Conservation (phyloP, 30 jellyfish, hydroid and myxozoan species). For the Pelagia noctiluca region DNA sequence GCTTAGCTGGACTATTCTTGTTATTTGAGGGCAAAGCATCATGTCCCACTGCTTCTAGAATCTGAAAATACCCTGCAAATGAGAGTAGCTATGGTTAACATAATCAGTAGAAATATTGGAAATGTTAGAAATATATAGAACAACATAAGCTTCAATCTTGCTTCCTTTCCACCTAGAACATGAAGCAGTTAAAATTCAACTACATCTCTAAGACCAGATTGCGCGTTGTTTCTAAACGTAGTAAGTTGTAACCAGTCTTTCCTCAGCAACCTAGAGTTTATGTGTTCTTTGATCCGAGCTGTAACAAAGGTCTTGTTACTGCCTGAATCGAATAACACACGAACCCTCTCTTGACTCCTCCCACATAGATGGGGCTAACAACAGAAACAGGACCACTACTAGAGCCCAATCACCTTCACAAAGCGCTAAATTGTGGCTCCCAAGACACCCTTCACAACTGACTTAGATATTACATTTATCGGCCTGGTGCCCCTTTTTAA, state of each 20-base stretch:
- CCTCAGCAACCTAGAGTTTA: constrained; percentile 28
- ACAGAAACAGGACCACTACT: constrained; percentile 23
- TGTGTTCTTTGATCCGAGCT: constrained; percentile 22
- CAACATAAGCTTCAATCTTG: constrained; percentile 53
- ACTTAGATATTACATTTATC: background rate
- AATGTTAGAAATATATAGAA: no score
- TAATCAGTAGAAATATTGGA: no score
- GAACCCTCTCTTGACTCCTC: constrained; percentile 46
- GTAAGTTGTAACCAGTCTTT: constrained; percentile 35
- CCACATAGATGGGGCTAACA: constrained; percentile 37
- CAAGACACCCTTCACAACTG: constrained; percentile 25
- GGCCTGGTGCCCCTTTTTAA: constrained; percentile 34
- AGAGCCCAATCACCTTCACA: constrained; percentile 50
- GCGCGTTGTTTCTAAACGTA: constrained; percentile 25
- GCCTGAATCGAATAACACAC: constrained; percentile 50
- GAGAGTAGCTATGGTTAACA: no score
- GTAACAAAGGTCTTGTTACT: constrained; percentile 64
- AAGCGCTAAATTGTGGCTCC: constrained; percentile 45
- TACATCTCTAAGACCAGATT: no score
- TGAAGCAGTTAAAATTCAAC: no score
- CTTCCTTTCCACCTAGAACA: background rate
- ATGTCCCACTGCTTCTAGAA: no score
- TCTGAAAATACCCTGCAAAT: no score
- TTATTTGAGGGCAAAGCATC: constrained; percentile 15
- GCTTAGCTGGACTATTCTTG: constrained; percentile 17